A percentile compares a stretch with the other conserved stretches of the same genome.
Evolutionary conservation across 2,888 invertebrate genomes (phyloP).

Genomic region (Bombylius discolor): DNA sequence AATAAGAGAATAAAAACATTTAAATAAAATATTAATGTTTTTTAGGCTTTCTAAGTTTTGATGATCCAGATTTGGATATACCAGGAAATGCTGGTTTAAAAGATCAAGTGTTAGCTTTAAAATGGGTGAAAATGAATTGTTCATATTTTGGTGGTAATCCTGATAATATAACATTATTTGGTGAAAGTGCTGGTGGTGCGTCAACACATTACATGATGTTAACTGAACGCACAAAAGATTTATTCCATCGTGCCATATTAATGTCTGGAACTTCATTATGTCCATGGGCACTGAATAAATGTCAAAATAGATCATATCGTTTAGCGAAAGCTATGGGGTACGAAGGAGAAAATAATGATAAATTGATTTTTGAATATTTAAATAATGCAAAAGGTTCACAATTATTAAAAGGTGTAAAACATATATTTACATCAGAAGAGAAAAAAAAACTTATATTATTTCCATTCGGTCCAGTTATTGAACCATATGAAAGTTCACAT

Average conservation of each 20-base stretch:
- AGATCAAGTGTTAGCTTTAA: slow-evolving; percentile 40
- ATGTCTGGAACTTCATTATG: slow-evolving; percentile 30
- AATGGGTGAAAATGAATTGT: slow-evolving; percentile 41
- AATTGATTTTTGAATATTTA: slow-evolving; percentile 30
- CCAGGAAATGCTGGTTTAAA: slow-evolving; percentile 43
- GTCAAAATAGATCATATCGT: slow-evolving; percentile 25
- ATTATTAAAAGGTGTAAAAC: slow-evolving; percentile 23
- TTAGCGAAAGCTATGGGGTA: slow-evolving; percentile 32
- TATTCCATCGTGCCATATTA: slow-evolving; percentile 32
- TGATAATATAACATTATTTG: slow-evolving; percentile 40
- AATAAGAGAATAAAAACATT: too few species aligned
- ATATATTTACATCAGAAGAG: slow-evolving; percentile 27
- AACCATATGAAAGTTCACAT: slow-evolving; percentile 28
- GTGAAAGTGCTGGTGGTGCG: slow-evolving; percentile 41
- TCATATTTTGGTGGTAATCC: slow-evolving; percentile 40
- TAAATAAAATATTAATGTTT: too few species aligned
- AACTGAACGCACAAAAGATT: slow-evolving; percentile 25
- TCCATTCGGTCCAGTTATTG: slow-evolving; percentile 31
- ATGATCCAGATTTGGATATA: slow-evolving; percentile 36
- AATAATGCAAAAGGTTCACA: slow-evolving; percentile 25
- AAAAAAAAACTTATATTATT: slow-evolving; percentile 24
- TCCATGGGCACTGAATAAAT: slow-evolving; percentile 30
- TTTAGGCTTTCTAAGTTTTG: slow-evolving; percentile 39
- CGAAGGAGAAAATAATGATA: slow-evolving; percentile 27
- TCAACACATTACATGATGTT: slow-evolving; percentile 39